Percentiles rank a stretch among this genome's conserved stretches.
These are phyloP conservation scores for Eilema griseolum DNA, from an alignment of 2,888 invertebrate species.

Conservation along the genomic window DNA sequence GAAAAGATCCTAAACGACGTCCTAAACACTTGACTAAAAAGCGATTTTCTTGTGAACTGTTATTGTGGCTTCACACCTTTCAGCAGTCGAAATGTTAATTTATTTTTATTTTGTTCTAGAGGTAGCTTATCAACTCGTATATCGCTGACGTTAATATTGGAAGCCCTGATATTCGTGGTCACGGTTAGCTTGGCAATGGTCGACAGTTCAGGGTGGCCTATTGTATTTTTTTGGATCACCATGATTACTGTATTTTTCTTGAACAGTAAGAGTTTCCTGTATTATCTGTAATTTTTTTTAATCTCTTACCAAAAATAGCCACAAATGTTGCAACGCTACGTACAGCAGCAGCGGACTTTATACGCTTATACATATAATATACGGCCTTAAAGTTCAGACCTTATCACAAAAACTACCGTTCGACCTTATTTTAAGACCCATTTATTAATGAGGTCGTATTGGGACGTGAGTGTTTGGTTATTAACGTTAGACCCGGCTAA, in stretches of 20 bases:
- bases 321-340: too few species aligned
- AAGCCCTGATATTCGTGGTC: conserved; percentile 93
- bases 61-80: neutral
- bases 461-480: too few species aligned
- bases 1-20: neutral
- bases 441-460: too few species aligned
- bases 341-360: too few species aligned
- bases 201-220: conserved; percentile 92
- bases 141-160: conserved; percentile 93
- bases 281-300: neutral
- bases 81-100: neutral
- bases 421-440: too few species aligned
- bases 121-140: conserved; percentile 96
- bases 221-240: conserved; percentile 94
- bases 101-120: conserved; percentile 79
- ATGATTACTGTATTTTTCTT: conserved; percentile 93
- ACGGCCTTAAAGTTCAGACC: too few species aligned
- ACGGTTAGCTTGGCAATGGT: conserved; percentile 96
- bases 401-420: too few species aligned
- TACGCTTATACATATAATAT: too few species aligned
- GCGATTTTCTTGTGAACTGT: too few species aligned
- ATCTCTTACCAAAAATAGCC: too few species aligned
- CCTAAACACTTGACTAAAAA: neutral
- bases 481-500: too few species aligned
- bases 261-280: conserved; percentile 89